These are phyloP conservation scores for Arbacia lixula DNA, from an alignment of 53 echinoderm and acorn worm species.

Conservation along the genomic window DNA sequence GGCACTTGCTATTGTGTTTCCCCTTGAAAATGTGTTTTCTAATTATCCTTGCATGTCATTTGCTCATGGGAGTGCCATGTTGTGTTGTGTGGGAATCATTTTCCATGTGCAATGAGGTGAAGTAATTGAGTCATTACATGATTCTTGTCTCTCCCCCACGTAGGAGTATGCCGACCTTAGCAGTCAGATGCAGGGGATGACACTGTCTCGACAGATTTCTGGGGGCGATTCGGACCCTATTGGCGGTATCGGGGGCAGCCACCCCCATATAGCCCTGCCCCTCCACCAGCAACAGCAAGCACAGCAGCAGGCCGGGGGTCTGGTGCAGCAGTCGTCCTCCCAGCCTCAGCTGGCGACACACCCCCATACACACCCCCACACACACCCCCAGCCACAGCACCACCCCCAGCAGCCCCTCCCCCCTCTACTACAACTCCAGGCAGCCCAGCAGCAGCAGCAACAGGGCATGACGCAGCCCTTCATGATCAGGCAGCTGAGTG, in stretches of 20 bases:
- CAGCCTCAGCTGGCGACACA: slow-evolving; percentile 38
- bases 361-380: slow-evolving; percentile 47
- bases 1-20: too few species aligned
- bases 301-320: slow-evolving; percentile 62
- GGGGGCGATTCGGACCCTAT: slow-evolving; percentile 64
- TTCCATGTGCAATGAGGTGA: too few species aligned
- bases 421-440: slow-evolving; percentile 38
- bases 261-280: slow-evolving; percentile 23
- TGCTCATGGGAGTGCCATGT: too few species aligned
- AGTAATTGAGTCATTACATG: too few species aligned
- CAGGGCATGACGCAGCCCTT: slow-evolving; percentile 49
- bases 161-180: slow-evolving; percentile 70
- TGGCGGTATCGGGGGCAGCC: slow-evolving; percentile 28
- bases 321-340: slow-evolving; percentile 50
- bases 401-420: slow-evolving; percentile 44
- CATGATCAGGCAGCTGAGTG: neutral
- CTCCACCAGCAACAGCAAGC: slow-evolving; percentile 36
- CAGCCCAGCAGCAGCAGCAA: slow-evolving; percentile 12
- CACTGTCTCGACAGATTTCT: slow-evolving; percentile 62
- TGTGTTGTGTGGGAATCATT: too few species aligned
- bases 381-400: slow-evolving; percentile 49
- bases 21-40: too few species aligned
- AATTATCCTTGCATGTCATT: too few species aligned
- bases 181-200: slow-evolving; percentile 69
- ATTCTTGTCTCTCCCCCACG: too few species aligned